phyloP scores from a whole-genome alignment of 2,888 invertebrate species.

The Xylota segnis region DNA sequence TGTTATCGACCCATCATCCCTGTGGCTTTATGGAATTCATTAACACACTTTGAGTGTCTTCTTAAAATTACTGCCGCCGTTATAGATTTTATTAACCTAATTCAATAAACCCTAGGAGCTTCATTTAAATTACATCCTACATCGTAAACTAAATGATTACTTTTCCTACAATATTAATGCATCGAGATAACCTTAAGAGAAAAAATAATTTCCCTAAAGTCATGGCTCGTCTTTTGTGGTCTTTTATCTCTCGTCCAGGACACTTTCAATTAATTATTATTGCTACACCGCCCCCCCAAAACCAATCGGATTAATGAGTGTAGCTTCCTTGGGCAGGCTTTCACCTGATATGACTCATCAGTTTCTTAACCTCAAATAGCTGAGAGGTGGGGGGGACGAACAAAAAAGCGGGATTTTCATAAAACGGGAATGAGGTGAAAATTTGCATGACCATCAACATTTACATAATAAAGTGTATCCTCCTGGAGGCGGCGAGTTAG shows the following conservation, averaged over 20 bases:
- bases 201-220: constrained; percentile 23
- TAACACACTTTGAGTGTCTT: not conserved
- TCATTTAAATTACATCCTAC: constrained; percentile 6
- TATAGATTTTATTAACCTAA: constrained; percentile 14
- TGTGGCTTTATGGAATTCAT: not conserved
- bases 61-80: constrained; percentile 2
- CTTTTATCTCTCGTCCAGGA: constrained; percentile 13
- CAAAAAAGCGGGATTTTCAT: not conserved
- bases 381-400: too few species aligned
- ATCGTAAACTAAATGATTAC: constrained; percentile 3
- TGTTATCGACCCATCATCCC: not conserved
- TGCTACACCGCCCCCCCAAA: constrained; percentile 8
- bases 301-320: constrained; percentile 46
- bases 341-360: not conserved
- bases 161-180: not conserved
- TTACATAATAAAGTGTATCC: constrained; percentile 21
- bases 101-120: constrained; percentile 24
- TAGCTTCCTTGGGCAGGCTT: not conserved
- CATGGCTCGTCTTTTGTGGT: not conserved
- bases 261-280: constrained; percentile 48
- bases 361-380: not conserved
- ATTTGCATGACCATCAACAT: constrained; percentile 29
- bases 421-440: constrained; percentile 17
- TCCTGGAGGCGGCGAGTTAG: not conserved
- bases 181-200: not conserved